Evolutionary conservation across 2,797 vertebrate species (phyloP), one percentile per base, ranked within the genome.

Genomic region (Crypturellus tataupa): DNA sequence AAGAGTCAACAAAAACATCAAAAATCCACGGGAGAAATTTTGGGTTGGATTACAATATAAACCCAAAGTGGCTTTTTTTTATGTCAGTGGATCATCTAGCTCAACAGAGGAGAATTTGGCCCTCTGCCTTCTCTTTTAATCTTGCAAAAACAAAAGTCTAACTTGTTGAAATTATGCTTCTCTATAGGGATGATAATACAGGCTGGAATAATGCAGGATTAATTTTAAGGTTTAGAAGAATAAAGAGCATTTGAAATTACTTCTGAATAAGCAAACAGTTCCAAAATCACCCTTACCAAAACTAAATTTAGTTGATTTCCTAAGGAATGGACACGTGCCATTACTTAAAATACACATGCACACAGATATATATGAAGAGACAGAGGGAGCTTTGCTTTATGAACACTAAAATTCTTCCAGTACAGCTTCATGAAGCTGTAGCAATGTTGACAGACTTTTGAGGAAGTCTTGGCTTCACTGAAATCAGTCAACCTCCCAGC

Each of bases 91-190:
- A 64, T 92, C 9, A 0, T 35, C 82, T 60, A 73, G 60, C 65
- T 92, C 60, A 60, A 82, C 56, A 42, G 68, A 44, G 8, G 11
- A 77, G 25, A 89, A 23, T 71, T 82, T 93, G 64, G 60, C 64
- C 63, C 25, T 85, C 64, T 96, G 80, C 83, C 89, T 94, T 71
- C 29, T 85, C 46, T 49, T 95, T 93, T 85, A 87, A 94, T 87
- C 78, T 87, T 89, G 64, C 47, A 37, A 84, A 85, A 33, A 3
- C 1, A 60, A 92, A 94, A 51, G n/a, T 90, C 90, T 83, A 42
- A 90, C 71, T 78, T 78, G 64, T 68, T 81, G 59, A 93, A 88
- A 87, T 71, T 88, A 27, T 39, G 12, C 25, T 72, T 65, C 46
- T 20, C 44, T 64, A 27, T 18, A 79, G 62, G 49, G 68, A 49